Conservation (phyloP, 2,797 vertebrate genomes). For the Girardinus metallicus region DNA sequence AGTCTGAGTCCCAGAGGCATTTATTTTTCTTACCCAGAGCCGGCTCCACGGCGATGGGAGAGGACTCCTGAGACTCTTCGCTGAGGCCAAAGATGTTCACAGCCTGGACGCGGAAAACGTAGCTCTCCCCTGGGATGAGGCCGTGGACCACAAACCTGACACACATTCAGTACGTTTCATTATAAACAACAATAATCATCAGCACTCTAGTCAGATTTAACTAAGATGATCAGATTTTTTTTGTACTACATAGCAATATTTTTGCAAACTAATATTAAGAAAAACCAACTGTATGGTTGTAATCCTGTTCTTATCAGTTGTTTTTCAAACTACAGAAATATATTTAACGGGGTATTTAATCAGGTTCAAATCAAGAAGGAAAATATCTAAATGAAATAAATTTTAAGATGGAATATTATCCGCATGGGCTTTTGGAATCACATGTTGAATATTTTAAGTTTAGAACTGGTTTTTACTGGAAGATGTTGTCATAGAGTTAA, state of each 20-base stretch:
- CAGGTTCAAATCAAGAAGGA: background rate
- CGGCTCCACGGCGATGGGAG: conserved; percentile 88
- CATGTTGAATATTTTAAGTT: background rate
- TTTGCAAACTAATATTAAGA: background rate
- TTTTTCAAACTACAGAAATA: background rate
- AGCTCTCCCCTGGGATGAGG: conserved; percentile 88
- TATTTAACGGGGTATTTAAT: background rate
- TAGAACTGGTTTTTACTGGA: background rate
- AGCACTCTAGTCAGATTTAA: too few species aligned
- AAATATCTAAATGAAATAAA: background rate
- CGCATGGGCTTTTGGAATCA: background rate
- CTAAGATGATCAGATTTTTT: background rate
- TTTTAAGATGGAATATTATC: background rate
- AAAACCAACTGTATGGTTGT: background rate
- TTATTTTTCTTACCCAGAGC: conserved; percentile 83
- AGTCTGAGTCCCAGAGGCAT: too few species aligned
- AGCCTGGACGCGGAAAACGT: conserved; percentile 93
- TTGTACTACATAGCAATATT: too few species aligned
- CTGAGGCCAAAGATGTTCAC: conserved; percentile 90
- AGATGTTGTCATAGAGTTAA: too few species aligned
- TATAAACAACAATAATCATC: background rate
- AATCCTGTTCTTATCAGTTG: background rate
- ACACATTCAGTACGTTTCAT: background rate
- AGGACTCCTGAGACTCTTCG: conserved; percentile 94
- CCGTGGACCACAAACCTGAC: conserved; percentile 94